These are phyloP conservation scores for Rhyacichthys aspro DNA, from an alignment of 2,797 vertebrate species.

Conservation along the genomic window DNA sequence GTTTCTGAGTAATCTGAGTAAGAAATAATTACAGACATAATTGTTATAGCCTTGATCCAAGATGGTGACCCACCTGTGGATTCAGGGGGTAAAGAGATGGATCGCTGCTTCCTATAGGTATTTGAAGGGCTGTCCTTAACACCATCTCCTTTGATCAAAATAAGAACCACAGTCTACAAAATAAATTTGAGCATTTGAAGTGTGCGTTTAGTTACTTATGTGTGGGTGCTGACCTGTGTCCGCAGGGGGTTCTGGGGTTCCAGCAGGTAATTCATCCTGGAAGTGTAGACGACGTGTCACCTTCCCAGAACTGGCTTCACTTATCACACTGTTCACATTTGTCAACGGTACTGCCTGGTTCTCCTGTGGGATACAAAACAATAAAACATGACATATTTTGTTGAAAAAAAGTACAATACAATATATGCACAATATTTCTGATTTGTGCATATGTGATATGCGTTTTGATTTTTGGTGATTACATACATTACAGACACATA, in stretches of 20 bases:
- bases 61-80: slow-evolving; percentile 63
- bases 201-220: background rate
- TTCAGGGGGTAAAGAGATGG: slow-evolving; percentile 71
- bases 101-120: slow-evolving; percentile 65
- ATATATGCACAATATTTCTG: too few relatives aligned
- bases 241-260: slow-evolving; percentile 56
- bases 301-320: slow-evolving; percentile 71
- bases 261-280: slow-evolving; percentile 81
- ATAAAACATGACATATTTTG: background rate
- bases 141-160: slow-evolving; percentile 61
- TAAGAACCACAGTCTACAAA: slow-evolving; percentile 10
- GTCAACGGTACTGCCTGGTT: slow-evolving; percentile 87
- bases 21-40: slow-evolving; percentile 24
- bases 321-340: slow-evolving; percentile 81
- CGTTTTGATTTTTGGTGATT: too few relatives aligned
- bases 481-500: too few relatives aligned
- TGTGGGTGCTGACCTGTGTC: slow-evolving; percentile 76
- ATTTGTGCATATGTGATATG: too few relatives aligned
- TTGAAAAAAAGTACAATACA: too few relatives aligned
- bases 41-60: slow-evolving; percentile 5
- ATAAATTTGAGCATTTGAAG: slow-evolving; percentile 2
- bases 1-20: background rate
- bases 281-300: slow-evolving; percentile 73
- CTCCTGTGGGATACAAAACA: slow-evolving; percentile 73
- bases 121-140: slow-evolving; percentile 62